Evolutionary conservation across 2,888 invertebrate species (phyloP), one percentile per base, ranked within the genome.

Genomic region (Brachypterus glaber): DNA sequence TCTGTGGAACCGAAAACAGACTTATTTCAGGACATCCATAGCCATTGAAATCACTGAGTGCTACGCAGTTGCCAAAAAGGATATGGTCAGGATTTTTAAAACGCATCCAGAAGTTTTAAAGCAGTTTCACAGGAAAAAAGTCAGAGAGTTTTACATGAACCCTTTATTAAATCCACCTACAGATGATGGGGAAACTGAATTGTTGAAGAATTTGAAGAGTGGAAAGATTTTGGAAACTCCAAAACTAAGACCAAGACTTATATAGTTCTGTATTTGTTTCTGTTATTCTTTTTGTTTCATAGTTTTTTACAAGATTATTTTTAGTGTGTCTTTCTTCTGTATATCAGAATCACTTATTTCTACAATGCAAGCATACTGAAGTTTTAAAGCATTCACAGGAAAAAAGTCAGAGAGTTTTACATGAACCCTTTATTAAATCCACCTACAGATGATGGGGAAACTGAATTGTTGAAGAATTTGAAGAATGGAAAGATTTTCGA

Each of bases 361-460:
- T n/a, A n/a, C n/a, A n/a, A n/a, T n/a, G n/a, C n/a, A n/a, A n/a
- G 4, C 12, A 27, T 27, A 9, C 27, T 27, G 27, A 9, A 11
- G 8, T 27, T 11, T 27, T 27, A 27, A 27, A 11, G 12, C 27
- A 27, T n/a, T n/a, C n/a, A n/a, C n/a, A n/a, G n/a, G n/a, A n/a
- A n/a, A n/a, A n/a, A n/a, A n/a, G n/a, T n/a, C n/a, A n/a, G n/a
- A n/a, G n/a, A n/a, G n/a, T n/a, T n/a, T n/a, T 27, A 27, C 12
- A 13, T 11, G 12, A 27, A 9, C 7, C 8, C 7, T 5, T 11
- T 11, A 5, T 11, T 27, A 4, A 11, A 27, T 13, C 4, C 8
- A 9, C 4, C 27, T 5, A 9, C 5, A 9, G 11, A 27, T 11
- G 27, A 27, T 11, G 12, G 4, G 4, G 9, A 7, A 7, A 7